Percentiles rank a stretch among this genome's conserved stretches.
phyloP scores from a whole-genome alignment of 2,888 invertebrate species.

The Teleogryllus oceanicus region DNA sequence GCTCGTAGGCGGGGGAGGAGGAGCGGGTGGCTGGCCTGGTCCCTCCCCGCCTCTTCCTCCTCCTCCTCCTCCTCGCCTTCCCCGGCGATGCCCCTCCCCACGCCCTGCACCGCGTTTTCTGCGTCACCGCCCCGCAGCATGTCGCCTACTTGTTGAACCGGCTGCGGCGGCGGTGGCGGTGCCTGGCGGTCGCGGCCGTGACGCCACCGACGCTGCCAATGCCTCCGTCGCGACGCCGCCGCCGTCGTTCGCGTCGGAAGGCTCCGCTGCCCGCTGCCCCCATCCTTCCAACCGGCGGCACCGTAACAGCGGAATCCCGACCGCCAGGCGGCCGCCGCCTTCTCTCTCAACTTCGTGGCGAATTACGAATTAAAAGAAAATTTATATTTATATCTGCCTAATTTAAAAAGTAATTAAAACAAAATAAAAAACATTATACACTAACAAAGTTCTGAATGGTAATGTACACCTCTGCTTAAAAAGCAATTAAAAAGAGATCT shows the following conservation, averaged over 20 bases:
- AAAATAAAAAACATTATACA: background rate
- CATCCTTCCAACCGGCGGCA: no score
- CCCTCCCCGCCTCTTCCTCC: no score
- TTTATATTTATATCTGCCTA: background rate
- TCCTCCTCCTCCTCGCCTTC: background rate
- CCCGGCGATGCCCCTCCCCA: background rate
- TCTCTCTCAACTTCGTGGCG: background rate
- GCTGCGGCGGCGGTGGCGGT: background rate
- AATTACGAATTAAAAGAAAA: background rate
- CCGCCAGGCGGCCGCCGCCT: background rate
- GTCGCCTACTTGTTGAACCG: slow-evolving; percentile 18
- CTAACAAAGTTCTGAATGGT: background rate
- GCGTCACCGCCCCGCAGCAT: background rate
- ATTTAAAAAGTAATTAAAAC: background rate
- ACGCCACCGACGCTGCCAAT: no score
- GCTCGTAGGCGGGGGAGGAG: background rate
- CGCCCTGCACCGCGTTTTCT: background rate
- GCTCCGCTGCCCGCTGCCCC: no score
- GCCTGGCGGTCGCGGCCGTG: no score
- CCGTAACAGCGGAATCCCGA: no score
- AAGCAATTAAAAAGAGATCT: slow-evolving; percentile 18
- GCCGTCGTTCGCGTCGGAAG: no score
- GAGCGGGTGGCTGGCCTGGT: background rate
- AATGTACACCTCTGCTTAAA: background rate
- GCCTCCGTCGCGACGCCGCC: no score